A percentile compares a stretch with the other conserved stretches of the same genome.
Evolutionary conservation across 2,797 vertebrate genomes (phyloP).

Genomic region (Margarornis squamiger): DNA sequence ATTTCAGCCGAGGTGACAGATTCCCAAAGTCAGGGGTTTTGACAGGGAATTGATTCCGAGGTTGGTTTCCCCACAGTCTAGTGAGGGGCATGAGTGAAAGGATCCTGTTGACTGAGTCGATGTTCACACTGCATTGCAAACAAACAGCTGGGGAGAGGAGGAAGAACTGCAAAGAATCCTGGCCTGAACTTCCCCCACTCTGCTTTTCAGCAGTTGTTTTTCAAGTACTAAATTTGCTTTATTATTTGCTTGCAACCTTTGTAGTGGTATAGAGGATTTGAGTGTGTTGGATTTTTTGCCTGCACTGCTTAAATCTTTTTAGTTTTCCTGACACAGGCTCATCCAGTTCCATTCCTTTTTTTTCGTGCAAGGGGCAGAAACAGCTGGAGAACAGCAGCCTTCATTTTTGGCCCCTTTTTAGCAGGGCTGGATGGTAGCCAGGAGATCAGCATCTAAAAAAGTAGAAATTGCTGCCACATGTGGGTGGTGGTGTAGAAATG

Average conservation of each 20-base stretch:
- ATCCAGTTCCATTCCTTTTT: background rate
- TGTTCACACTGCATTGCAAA: background rate
- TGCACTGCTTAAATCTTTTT: background rate
- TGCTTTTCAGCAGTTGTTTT: background rate
- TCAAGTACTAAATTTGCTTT: background rate
- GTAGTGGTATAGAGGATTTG: background rate
- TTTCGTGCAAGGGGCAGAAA: background rate
- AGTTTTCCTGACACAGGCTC: background rate
- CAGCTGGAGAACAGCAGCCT: background rate
- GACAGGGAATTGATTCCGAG: background rate
- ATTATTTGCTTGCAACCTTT: background rate
- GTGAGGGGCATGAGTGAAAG: background rate
- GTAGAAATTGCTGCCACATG: background rate
- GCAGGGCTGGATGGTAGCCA: background rate
- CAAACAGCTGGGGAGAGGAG: background rate
- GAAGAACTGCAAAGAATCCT: fast-evolving
- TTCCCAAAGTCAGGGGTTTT: background rate
- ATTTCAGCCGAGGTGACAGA: background rate
- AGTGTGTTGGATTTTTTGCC: fast-evolving
- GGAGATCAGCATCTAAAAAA: background rate
- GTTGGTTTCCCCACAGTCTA: background rate
- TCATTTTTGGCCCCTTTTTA: background rate
- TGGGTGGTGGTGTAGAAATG: background rate
- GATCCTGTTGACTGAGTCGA: background rate
- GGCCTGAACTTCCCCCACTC: background rate